phyloP scores from a whole-genome alignment of 2,888 invertebrate genomes.

The Pantelozetes paolii region DNA sequence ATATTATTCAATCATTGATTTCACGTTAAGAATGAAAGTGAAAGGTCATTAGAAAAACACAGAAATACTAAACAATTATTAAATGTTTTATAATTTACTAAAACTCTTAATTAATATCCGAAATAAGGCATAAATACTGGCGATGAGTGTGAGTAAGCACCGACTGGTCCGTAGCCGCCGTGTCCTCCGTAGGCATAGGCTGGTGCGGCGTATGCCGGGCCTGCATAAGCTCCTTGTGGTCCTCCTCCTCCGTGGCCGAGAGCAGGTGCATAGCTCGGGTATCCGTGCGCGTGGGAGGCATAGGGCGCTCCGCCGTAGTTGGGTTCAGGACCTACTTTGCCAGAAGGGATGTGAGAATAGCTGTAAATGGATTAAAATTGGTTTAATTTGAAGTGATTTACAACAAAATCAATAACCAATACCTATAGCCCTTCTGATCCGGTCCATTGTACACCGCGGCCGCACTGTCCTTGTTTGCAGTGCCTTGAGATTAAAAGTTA shows the following conservation, averaged over 20 bases:
- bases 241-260: not conserved
- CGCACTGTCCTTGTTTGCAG: slow-evolving; percentile 45
- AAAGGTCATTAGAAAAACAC: too few relatives aligned
- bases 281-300: too few relatives aligned
- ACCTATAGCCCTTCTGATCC: slow-evolving; percentile 33
- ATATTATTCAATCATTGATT: not conserved
- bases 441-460: slow-evolving; percentile 41
- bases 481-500: slow-evolving; percentile 33
- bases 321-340: slow-evolving; percentile 23
- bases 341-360: slow-evolving; percentile 23
- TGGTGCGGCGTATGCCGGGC: not conserved
- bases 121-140: slow-evolving; percentile 34
- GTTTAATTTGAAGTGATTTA: too few relatives aligned
- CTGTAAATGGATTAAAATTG: not conserved
- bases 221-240: not conserved
- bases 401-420: not conserved
- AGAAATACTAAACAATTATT: too few relatives aligned
- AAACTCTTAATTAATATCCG: slow-evolving; percentile 9
- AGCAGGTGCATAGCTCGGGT: too few relatives aligned
- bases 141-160: slow-evolving; percentile 27
- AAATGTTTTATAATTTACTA: too few relatives aligned
- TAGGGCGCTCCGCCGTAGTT: slow-evolving; percentile 25
- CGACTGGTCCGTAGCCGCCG: slow-evolving; percentile 21
- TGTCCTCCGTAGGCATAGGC: not conserved
- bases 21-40: not conserved